Percentiles rank a stretch among this genome's conserved stretches.
These are phyloP conservation scores for Mesembrinibis cayennensis DNA, from an alignment of 2,113 vertebrate genomes.

Conservation along the genomic window DNA sequence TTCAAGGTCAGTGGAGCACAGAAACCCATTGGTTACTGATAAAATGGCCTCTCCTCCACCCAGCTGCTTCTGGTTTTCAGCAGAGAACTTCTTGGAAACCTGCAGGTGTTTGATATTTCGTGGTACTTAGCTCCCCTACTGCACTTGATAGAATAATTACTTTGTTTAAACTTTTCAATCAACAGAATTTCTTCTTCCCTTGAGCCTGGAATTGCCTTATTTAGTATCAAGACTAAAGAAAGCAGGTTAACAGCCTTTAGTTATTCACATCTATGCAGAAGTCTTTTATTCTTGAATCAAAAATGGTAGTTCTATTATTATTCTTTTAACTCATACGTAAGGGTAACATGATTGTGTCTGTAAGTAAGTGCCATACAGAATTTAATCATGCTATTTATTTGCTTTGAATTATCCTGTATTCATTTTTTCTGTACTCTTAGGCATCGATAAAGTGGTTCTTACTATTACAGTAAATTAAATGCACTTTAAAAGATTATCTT, in stretches of 20 bases:
- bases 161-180: slow-evolving; percentile 34
- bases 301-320: slow-evolving; percentile 62
- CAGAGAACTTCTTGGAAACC: neutral
- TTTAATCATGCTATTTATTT: slow-evolving; percentile 74
- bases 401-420: slow-evolving; percentile 70
- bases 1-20: slow-evolving; percentile 49
- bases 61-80: slow-evolving; percentile 52
- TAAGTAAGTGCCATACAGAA: slow-evolving; percentile 64
- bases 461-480: slow-evolving; percentile 71
- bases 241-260: slow-evolving; percentile 48
- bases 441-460: slow-evolving; percentile 60
- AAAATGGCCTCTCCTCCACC: slow-evolving; percentile 28
- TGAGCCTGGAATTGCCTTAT: neutral
- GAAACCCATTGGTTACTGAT: slow-evolving; percentile 39
- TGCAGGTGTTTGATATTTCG: slow-evolving; percentile 23
- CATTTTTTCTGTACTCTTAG: slow-evolving; percentile 60
- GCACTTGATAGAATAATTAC: neutral
- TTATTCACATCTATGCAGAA: slow-evolving; percentile 1
- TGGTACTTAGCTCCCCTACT: neutral
- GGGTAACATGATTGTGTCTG: slow-evolving; percentile 59
- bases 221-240: slow-evolving; percentile 7
- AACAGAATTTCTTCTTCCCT: slow-evolving; percentile 1
- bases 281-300: slow-evolving; percentile 64
- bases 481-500: slow-evolving; percentile 72
- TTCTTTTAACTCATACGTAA: slow-evolving; percentile 49